Evolutionary conservation across 2,113 vertebrate genomes (phyloP), one percentile per base, ranked within the genome.

Genomic region (Chaenogobius annularis): DNA sequence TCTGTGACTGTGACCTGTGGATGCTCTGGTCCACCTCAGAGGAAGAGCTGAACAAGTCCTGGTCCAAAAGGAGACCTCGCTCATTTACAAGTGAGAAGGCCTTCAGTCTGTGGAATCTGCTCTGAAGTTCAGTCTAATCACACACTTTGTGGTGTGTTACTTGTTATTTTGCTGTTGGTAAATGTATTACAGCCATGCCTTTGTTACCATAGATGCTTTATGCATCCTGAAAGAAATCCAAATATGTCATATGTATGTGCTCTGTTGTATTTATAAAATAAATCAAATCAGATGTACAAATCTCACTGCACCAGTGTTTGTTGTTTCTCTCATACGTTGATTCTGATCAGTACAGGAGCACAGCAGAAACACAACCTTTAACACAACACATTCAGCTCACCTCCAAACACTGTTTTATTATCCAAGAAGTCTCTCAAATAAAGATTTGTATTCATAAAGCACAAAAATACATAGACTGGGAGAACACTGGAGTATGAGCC

Each of bases 341-440:
- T 90, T 92, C 82, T 72, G 75, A 85, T 88, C 85, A 90, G 91
- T 92, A 92, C 89, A 91, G 77, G 77, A 90, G 90, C 83, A 92
- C 85, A 88, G 86, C 89, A 87, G 86, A 92, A 90, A 90, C 84
- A 88, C 84, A 88, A 87, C 78, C 88, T 55, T 61, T 77, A 84
- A 90, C 83, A 85, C 85, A 79, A 91, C 84, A 85, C 26, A 31
- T 71, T 87, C 81, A 83, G 68, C 83, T 85, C 70, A 85, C 83
- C 75, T 84, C 81, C 55, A 31, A 58, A 82, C 72, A 80, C 46
- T 63, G 66, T 82, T 54, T 78, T 70, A 68, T 73, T 75, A 69
- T 77, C 81, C 86, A 81, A 89, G 73, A 87, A 58, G 82, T 90
- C 80, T n/a, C n/a, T 88, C 77, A 89, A 88, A 92, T 90, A 87